Evolutionary conservation across 1,140 invertebrate species (phyloP).

Genomic region (Camponotus floridanus): DNA sequence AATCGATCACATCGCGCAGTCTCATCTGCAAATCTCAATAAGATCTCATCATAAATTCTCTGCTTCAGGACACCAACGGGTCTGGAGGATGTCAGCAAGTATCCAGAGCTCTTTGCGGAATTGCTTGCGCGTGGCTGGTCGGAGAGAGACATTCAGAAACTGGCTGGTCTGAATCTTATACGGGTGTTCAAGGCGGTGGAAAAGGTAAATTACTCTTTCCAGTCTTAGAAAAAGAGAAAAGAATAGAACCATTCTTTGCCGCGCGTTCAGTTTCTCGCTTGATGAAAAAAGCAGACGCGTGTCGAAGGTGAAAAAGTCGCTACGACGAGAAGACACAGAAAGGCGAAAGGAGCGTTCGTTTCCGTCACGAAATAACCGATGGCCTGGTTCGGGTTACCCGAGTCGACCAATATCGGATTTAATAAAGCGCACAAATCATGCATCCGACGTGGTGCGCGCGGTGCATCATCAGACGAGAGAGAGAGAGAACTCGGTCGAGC

Average conservation of each 20-base stretch:
- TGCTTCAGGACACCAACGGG: slow-evolving; percentile 89
- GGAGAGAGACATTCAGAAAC: slow-evolving; percentile 91
- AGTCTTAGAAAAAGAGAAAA: not conserved
- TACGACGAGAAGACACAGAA: not conserved
- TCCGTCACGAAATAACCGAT: slow-evolving; percentile 70
- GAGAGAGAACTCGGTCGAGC: slow-evolving; percentile 35
- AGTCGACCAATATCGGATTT: slow-evolving; percentile 78
- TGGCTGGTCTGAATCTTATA: slow-evolving; percentile 92
- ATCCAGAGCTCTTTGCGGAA: slow-evolving; percentile 91
- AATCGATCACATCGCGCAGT: slow-evolving; percentile 39
- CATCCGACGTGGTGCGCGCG: slow-evolving; percentile 60
- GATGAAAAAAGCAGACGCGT: slow-evolving; percentile 69
- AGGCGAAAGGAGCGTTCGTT: slow-evolving; percentile 29
- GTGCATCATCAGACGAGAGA: slow-evolving; percentile 65
- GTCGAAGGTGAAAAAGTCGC: slow-evolving; percentile 53
- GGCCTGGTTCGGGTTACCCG: slow-evolving; percentile 68
- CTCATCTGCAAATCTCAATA: slow-evolving; percentile 42
- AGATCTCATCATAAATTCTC: slow-evolving; percentile 52
- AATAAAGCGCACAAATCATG: slow-evolving; percentile 80
- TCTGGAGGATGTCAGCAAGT: slow-evolving; percentile 94
- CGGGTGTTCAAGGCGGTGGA: slow-evolving; percentile 92
- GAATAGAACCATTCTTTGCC: not conserved
- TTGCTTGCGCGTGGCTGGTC: slow-evolving; percentile 90
- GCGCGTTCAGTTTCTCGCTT: slow-evolving; percentile 8
- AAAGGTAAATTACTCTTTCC: slow-evolving; percentile 85